phyloP scores from a whole-genome alignment of 1,140 invertebrate genomes.

The Drosophila watanabei region DNA sequence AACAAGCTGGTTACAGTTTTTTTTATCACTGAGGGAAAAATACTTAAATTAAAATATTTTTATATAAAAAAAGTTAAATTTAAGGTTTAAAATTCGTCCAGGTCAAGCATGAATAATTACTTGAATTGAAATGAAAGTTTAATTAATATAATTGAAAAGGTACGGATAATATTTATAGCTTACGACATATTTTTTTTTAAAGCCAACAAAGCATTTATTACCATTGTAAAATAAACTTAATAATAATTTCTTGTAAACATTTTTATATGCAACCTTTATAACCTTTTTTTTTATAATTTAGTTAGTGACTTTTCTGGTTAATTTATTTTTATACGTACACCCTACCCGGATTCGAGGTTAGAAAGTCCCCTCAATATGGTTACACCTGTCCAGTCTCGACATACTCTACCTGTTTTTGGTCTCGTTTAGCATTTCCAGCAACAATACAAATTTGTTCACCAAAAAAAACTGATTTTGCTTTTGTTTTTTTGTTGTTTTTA shows the following conservation, averaged over 20 bases:
- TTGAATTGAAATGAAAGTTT: neutral
- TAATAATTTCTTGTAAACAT: neutral
- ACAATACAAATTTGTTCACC: conserved; percentile 41
- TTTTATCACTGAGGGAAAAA: neutral
- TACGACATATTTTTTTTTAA: neutral
- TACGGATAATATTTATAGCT: neutral
- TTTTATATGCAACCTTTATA: no score
- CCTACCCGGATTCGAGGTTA: conserved; percentile 35
- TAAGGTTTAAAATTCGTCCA: no score
- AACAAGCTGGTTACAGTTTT: conserved; percentile 17
- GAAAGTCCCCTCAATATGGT: conserved; percentile 8
- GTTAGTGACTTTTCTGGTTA: neutral
- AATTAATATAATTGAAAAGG: neutral
- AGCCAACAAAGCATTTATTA: neutral
- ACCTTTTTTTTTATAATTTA: neutral
- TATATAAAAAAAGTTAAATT: neutral
- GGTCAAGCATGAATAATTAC: neutral
- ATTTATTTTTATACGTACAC: neutral
- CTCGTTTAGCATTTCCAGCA: conserved; percentile 63
- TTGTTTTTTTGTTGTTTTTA: conserved; percentile 40
- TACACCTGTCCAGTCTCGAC: conserved; percentile 44
- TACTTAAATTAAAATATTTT: neutral
- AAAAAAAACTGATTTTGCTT: conserved; percentile 45
- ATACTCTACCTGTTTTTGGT: conserved; percentile 25
- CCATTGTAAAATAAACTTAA: neutral